phyloP scores from a whole-genome alignment of 2,888 invertebrate genomes.

The Rugalucina vietnamica region DNA sequence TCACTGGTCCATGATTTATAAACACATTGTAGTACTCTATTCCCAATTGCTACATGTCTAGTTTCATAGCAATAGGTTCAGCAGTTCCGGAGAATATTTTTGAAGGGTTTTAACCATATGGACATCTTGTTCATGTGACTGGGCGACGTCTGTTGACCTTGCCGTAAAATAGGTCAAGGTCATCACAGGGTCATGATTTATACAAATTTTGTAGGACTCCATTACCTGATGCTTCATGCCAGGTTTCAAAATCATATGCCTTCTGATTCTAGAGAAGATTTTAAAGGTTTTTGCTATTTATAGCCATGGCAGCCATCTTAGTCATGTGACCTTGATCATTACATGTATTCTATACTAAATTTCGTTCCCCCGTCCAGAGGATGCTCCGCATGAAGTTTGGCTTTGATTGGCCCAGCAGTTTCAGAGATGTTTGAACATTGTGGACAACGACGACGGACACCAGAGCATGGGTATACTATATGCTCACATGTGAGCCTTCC shows the following conservation, averaged over 20 bases:
- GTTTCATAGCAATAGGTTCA: not conserved
- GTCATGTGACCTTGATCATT: not conserved
- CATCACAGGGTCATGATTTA: not conserved
- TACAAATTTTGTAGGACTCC: not conserved
- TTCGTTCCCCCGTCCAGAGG: not conserved
- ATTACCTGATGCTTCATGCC: not conserved
- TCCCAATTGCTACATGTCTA: not conserved
- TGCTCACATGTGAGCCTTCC: not conserved
- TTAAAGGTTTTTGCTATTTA: not conserved
- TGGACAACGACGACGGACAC: not conserved
- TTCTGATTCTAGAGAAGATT: not conserved
- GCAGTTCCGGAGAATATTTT: not conserved
- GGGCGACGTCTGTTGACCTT: not conserved
- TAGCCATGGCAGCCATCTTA: conserved; percentile 4
- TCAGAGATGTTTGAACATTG: not conserved
- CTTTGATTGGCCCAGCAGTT: not conserved
- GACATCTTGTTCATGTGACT: too few relatives aligned
- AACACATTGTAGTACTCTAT: not conserved
- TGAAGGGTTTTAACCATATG: conserved; percentile 2
- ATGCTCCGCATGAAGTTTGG: not conserved
- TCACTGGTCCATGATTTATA: not conserved
- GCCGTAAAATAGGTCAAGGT: not conserved
- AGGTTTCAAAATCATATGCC: not conserved
- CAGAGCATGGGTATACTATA: not conserved
- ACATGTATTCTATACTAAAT: not conserved